These are phyloP conservation scores for Spialia ferax DNA, from an alignment of 2,888 invertebrate species.

Conservation along the genomic window DNA sequence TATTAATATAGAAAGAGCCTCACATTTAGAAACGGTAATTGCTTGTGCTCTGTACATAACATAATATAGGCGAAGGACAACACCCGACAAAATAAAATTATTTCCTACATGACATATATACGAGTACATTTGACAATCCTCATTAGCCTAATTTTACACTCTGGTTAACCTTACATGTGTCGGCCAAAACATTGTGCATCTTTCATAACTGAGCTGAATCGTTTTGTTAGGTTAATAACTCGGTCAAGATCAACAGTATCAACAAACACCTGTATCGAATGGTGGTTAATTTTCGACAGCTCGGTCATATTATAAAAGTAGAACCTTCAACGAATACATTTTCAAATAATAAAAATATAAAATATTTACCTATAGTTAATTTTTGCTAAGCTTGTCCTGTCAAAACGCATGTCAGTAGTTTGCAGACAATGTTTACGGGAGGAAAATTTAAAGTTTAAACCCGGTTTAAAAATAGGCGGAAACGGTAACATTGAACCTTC, in stretches of 20 bases:
- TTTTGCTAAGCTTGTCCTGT: constrained; percentile 23
- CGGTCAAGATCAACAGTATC: constrained; percentile 70
- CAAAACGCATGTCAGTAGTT: constrained; percentile 5
- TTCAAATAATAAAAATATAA: not conserved
- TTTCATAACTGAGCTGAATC: constrained; percentile 69
- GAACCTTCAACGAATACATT: constrained; percentile 3
- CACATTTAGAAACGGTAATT: constrained; percentile 21
- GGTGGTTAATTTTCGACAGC: constrained; percentile 3
- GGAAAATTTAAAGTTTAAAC: constrained; percentile 31
- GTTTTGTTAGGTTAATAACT: constrained; percentile 65
- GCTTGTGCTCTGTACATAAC: not conserved
- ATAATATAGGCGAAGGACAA: constrained; percentile 48
- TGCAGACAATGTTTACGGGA: constrained; percentile 18
- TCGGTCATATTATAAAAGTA: not conserved
- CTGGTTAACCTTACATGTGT: constrained; percentile 55
- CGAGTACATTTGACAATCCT: constrained; percentile 52
- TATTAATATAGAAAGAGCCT: constrained; percentile 3
- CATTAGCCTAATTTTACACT: constrained; percentile 61
- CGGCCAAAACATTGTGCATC: constrained; percentile 69
- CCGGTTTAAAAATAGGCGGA: constrained; percentile 26
- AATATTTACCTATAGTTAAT: not conserved
- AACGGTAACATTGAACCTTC: constrained; percentile 45
- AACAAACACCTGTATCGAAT: constrained; percentile 43
- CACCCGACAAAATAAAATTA: constrained; percentile 45
- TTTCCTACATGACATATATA: constrained; percentile 39